Evolutionary conservation across 2,797 vertebrate species (phyloP), one percentile per base, ranked within the genome.

Genomic region (Neoniphon sammara): DNA sequence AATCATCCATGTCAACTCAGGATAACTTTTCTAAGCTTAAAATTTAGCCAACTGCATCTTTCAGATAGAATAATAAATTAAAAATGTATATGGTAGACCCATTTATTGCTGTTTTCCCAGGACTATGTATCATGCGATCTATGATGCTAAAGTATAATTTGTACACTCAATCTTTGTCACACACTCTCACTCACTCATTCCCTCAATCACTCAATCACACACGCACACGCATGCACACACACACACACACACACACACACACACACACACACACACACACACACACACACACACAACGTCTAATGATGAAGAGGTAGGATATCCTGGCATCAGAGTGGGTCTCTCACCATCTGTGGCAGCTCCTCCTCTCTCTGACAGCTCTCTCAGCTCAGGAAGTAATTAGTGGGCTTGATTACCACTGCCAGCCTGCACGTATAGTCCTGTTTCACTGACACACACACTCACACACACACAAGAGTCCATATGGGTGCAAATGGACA

Each of bases 341-440:
- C 91, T 92, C 90, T 84, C 86, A 85, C 92, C 92, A 93, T 93
- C 89, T 93, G 92, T 86, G 84, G 85, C 89, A 90, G 89, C 88
- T 91, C 89, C 88, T 88, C 89, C 90, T 91, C 82, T 89, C 77
- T 70, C 73, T 91, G 91, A 93, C 91, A 91, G 88, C 85, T 91
- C 86, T 91, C 86, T 91, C 86, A 89, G 85, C 86, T 85, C 89
- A 77, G 85, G 87, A 93, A 88, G 91, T 92, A 91, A 93, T 93
- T 92, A 93, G 90, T 83, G 85, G 87, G 86, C 89, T 86, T 59
- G 50, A 92, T 91, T 91, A 86, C 83, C 87, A 86, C 82, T 55
- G 25, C 57, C 81, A 87, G 76, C 80, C 68, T 54, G 50, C 52
- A 30, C 68, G 12, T 78, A 83, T 75, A 83, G 74, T 61, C 81